Base-by-base conservation (phyloP, 2,888 invertebrate genomes). In the Drosophila planitibia region DNA sequence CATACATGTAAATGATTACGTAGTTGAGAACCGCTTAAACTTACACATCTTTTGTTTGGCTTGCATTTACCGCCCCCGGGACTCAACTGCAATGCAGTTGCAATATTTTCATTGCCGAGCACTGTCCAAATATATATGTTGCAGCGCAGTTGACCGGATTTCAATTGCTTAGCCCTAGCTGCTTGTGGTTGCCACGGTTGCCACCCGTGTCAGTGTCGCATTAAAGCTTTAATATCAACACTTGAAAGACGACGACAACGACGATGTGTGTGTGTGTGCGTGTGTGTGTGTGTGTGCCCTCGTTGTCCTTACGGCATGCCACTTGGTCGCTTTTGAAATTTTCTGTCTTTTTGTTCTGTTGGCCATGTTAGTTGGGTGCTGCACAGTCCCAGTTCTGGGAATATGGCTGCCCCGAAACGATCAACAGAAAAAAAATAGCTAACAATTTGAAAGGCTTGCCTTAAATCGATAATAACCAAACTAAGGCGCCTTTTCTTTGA, bases 21-120 rank as follows among this genome's bases (percentile, higher is more conserved):
- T 60, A 60, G 37, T 62, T 73, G 65, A 49, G 25, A 60, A 55
- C 63, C 64, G 53, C 59, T 74, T 52, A 55, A 64, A 77, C 73
- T 77, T 77, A 55, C 66, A 62, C 81, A 73, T 82, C 70, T 62
- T 75, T 79, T 82, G 79, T 78, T 65, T 59, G 71, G 54, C 68
- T 35, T 37, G 22, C 44, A 62, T 58, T 41, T 39, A 57, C 62
- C 76, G 76, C 60, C 68, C 71, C 65, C 62, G 35, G 61, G 59
- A 63, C 51, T 35, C 66, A 80, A 74, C 90, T 83, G 90, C 85
- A 85, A 70, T 85, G 90, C 85, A 85, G 90, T 83, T 88, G 90
- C 81, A 70, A 90, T 85, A 90, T 82, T 74, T 85, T 75, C 77
- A 72, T 69, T 58, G 65, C 73, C 57, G 59, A 53, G 58, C 63